Percentiles rank a stretch among this genome's conserved stretches.
phyloP scores from a whole-genome alignment of 2,888 invertebrate species.

The Mechanitis messenoides region DNA sequence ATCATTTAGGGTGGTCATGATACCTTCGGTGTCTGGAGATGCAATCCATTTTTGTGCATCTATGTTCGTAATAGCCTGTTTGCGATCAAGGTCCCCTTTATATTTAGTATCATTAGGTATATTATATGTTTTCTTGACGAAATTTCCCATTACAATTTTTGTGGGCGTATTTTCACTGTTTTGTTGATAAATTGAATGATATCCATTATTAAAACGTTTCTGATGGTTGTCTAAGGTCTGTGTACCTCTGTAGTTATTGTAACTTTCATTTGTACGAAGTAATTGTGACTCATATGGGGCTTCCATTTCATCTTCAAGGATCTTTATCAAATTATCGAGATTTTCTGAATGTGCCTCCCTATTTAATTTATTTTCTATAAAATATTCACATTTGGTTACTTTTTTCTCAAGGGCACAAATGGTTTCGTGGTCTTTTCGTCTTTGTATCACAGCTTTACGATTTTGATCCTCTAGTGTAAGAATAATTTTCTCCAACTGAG shows the following conservation, averaged over 20 bases:
- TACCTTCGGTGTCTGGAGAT: slow-evolving; percentile 29
- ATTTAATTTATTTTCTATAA: slow-evolving; percentile 37
- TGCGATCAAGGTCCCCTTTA: slow-evolving; percentile 44
- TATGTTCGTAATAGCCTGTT: slow-evolving; percentile 46
- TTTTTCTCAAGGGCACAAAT: slow-evolving; percentile 47
- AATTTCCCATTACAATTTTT: slow-evolving; percentile 46
- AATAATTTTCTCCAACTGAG: slow-evolving; percentile 60
- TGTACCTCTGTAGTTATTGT: neutral
- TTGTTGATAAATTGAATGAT: slow-evolving; percentile 29
- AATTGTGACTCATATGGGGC: slow-evolving; percentile 38
- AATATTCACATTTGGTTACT: slow-evolving; percentile 44
- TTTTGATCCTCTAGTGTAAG: slow-evolving; percentile 58
- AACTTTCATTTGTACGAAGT: slow-evolving; percentile 27
- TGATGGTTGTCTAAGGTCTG: slow-evolving; percentile 1
- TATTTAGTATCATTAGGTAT: slow-evolving; percentile 38
- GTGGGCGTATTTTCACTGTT: slow-evolving; percentile 40
- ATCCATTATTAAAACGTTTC: slow-evolving; percentile 25
- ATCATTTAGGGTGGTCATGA: slow-evolving; percentile 6
- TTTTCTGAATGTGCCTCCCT: slow-evolving; percentile 46
- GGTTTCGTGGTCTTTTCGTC: slow-evolving; percentile 50
- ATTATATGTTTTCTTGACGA: slow-evolving; percentile 42
- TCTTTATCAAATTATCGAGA: slow-evolving; percentile 59
- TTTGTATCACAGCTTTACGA: slow-evolving; percentile 43
- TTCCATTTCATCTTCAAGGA: slow-evolving; percentile 61
- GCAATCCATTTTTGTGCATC: slow-evolving; percentile 41